Evolutionary conservation across 2,113 vertebrate genomes (phyloP).

Genomic region (Calonectris borealis): DNA sequence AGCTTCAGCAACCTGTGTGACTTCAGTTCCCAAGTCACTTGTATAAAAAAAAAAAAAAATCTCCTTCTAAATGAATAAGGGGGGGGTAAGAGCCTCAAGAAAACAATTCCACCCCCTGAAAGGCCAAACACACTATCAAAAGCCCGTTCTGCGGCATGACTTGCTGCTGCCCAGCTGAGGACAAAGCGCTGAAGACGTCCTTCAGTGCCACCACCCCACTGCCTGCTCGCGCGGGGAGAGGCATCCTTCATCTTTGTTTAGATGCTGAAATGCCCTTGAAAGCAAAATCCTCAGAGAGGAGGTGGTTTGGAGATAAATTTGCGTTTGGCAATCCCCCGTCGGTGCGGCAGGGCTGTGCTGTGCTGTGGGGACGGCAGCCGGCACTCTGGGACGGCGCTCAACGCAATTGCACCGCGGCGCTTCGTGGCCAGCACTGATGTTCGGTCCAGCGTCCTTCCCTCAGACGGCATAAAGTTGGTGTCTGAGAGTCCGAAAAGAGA

Average conservation of each 20-base stretch:
- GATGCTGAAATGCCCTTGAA: slow-evolving; percentile 3
- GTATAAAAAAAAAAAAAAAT: neutral
- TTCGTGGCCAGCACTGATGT: neutral
- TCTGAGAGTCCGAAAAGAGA: neutral
- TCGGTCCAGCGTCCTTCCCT: accelerated
- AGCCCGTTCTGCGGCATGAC: neutral
- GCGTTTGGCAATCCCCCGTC: neutral
- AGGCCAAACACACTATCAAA: neutral
- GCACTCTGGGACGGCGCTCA: neutral
- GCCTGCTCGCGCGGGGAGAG: neutral
- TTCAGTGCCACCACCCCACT: neutral
- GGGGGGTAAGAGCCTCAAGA: neutral
- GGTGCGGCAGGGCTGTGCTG: neutral
- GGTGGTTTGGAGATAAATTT: neutral
- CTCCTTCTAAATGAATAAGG: neutral
- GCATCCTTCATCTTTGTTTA: neutral
- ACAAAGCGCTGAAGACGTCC: neutral
- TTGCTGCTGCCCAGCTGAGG: neutral
- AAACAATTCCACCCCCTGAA: neutral
- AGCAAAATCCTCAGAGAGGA: neutral
- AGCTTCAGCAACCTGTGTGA: neutral
- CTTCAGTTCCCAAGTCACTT: neutral
- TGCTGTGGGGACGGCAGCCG: accelerated
- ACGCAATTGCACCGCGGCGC: accelerated
- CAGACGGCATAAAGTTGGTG: neutral